phyloP scores from a whole-genome alignment of 2,113 vertebrate genomes.

The Typhlomys cinereus region DNA sequence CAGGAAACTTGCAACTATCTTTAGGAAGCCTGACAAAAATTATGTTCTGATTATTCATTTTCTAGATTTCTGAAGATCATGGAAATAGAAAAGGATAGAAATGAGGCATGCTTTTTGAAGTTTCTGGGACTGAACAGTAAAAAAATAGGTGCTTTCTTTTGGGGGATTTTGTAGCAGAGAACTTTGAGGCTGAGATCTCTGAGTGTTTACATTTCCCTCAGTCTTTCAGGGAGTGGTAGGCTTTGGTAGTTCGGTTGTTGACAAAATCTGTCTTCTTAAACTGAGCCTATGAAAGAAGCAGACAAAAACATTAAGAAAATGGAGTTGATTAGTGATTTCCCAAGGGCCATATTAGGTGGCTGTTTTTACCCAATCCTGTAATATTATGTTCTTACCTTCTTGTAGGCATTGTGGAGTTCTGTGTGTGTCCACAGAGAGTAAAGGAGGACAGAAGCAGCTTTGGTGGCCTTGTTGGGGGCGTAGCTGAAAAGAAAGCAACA shows the following conservation, averaged over 20 bases:
- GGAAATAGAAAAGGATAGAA: slow-evolving; percentile 62
- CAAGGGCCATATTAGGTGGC: too few species aligned
- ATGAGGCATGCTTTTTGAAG: slow-evolving; percentile 35
- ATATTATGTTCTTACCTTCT: slow-evolving; percentile 86
- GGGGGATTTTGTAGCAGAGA: not conserved
- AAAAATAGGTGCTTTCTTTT: slow-evolving; percentile 74
- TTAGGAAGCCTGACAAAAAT: not conserved
- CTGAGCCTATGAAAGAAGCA: slow-evolving; percentile 86
- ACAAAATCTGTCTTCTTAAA: slow-evolving; percentile 93
- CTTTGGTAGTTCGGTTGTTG: slow-evolving; percentile 90
- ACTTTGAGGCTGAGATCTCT: not conserved
- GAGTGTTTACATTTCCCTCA: slow-evolving; percentile 60
- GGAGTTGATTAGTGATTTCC: not conserved
- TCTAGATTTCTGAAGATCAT: not conserved
- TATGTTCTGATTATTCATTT: slow-evolving; percentile 27
- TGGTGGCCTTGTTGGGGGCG: slow-evolving; percentile 84
- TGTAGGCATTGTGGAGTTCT: slow-evolving; percentile 89
- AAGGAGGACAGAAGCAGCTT: slow-evolving; percentile 90
- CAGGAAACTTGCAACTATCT: not conserved
- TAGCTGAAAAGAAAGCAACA: slow-evolving; percentile 74
- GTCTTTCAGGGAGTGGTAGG: slow-evolving; percentile 87
- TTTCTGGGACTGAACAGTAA: slow-evolving; percentile 49
- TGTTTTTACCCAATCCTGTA: not conserved
- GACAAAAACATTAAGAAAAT: slow-evolving; percentile 59
- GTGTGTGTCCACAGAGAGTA: slow-evolving; percentile 91